Evolutionary conservation across 2,797 vertebrate species (phyloP).

Genomic region (Allobates femoralis): DNA sequence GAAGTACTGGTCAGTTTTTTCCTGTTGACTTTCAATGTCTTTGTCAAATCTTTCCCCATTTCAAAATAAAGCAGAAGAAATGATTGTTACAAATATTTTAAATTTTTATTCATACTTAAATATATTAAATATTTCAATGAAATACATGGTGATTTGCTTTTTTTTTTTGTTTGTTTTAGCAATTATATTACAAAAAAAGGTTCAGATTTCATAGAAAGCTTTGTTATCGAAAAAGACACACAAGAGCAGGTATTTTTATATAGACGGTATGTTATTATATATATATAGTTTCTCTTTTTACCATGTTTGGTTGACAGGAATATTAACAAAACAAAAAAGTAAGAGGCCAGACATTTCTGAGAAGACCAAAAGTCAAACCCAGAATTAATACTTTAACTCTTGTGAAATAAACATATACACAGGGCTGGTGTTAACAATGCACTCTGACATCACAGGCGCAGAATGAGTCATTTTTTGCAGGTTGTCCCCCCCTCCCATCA

Average conservation of each 20-base stretch:
- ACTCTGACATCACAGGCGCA: constrained; percentile 59
- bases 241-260: constrained; percentile 51
- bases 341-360: constrained; percentile 37
- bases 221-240: constrained; percentile 56
- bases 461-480: constrained; percentile 52
- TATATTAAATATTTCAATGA: constrained; percentile 77
- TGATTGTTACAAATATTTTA: constrained; percentile 71
- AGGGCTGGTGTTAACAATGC: constrained; percentile 58
- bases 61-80: constrained; percentile 30
- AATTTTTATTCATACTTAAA: constrained; percentile 75
- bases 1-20: too few species aligned
- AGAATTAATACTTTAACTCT: constrained; percentile 53
- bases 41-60: too few species aligned
- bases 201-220: constrained; percentile 60
- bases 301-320: constrained; percentile 53
- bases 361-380: constrained; percentile 43
- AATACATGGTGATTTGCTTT: constrained; percentile 69
- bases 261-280: constrained; percentile 10
- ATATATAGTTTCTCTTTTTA: constrained; percentile 30
- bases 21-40: background rate
- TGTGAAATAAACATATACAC: constrained; percentile 57
- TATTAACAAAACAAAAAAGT: constrained; percentile 21
- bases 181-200: constrained; percentile 71
- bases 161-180: constrained; percentile 65
- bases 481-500: constrained; percentile 17